phyloP scores from a whole-genome alignment of 2,113 vertebrate species.

The Neotragus pygmaeus region DNA sequence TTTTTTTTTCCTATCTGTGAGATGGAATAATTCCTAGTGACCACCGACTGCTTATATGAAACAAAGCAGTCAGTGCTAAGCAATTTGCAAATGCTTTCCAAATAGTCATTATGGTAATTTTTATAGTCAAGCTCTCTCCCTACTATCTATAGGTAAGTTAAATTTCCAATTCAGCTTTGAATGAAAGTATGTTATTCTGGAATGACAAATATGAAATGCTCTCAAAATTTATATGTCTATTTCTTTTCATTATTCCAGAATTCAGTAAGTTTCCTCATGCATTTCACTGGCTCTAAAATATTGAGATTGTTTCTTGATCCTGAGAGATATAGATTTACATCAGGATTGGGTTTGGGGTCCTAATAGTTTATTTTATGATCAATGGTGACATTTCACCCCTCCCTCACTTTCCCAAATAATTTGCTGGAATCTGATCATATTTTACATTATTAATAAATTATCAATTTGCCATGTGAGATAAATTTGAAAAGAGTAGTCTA shows the following conservation, averaged over 20 bases:
- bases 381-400: not conserved
- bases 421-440: not conserved
- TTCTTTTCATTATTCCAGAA: not conserved
- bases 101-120: not conserved
- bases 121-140: not conserved
- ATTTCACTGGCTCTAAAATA: not conserved
- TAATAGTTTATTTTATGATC: constrained; percentile 15
- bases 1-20: not conserved
- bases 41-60: not conserved
- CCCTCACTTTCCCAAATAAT: not conserved
- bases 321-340: not conserved
- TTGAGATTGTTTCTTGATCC: not conserved
- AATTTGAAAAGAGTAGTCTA: not conserved
- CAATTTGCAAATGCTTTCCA: not conserved
- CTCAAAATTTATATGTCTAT: no score
- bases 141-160: no score
- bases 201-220: no score
- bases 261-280: not conserved
- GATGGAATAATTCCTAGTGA: not conserved
- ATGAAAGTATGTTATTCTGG: no score
- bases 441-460: constrained; percentile 40
- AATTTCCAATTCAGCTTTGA: no score
- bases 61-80: not conserved
- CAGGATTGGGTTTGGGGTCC: not conserved
- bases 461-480: not conserved